These are phyloP conservation scores for Dicycla oo DNA, from an alignment of 2,888 invertebrate genomes.

Conservation along the genomic window DNA sequence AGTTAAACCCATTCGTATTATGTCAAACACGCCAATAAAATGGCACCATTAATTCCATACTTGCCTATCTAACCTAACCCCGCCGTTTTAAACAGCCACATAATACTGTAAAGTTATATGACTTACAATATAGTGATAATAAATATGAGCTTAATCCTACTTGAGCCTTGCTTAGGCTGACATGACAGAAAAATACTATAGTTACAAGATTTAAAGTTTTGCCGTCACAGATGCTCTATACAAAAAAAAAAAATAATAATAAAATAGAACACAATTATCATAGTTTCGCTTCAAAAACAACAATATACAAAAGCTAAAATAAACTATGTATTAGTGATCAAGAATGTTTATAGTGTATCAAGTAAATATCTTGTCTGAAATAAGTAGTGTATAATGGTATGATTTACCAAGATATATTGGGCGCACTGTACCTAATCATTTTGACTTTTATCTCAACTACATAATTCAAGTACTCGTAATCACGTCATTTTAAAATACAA, in stretches of 20 bases:
- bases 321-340: slow-evolving; percentile 25
- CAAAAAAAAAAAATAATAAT: not conserved
- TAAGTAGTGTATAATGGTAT: not conserved
- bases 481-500: not conserved
- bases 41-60: not conserved
- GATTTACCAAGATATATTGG: too few relatives aligned
- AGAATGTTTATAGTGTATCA: not conserved
- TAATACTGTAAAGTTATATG: slow-evolving; percentile 19
- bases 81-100: slow-evolving; percentile 38
- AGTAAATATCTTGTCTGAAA: not conserved
- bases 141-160: slow-evolving; percentile 46
- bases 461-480: not conserved
- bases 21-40: slow-evolving; percentile 22
- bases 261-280: slow-evolving; percentile 6
- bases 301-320: slow-evolving; percentile 33
- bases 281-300: slow-evolving; percentile 17
- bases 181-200: slow-evolving; percentile 29
- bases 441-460: not conserved
- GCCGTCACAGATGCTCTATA: slow-evolving; percentile 11
- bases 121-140: slow-evolving; percentile 40
- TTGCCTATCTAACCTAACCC: not conserved
- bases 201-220: slow-evolving; percentile 18
- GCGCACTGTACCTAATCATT: too few relatives aligned
- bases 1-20: not conserved
- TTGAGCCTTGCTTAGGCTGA: slow-evolving; percentile 53